Evolutionary conservation across 1,140 invertebrate genomes (phyloP).

Genomic region (Littorina saxatilis): DNA sequence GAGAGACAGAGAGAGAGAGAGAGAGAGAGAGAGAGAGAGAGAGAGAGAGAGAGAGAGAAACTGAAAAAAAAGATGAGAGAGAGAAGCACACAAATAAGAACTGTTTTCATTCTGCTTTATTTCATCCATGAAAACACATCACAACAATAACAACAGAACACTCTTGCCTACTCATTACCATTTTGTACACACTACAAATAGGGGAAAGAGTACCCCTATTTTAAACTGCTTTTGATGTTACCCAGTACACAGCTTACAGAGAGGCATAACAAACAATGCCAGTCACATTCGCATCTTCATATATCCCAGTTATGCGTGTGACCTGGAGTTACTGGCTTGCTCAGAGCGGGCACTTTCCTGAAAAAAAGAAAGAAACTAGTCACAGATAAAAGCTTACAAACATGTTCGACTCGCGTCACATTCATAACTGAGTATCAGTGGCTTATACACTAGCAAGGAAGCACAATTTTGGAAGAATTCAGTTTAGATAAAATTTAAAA

Average conservation of each 20-base stretch:
- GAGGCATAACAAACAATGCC: too few relatives aligned
- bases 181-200: too few relatives aligned
- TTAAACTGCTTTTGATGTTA: not conserved
- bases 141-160: not conserved
- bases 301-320: not conserved
- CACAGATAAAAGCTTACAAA: not conserved
- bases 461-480: too few relatives aligned
- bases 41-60: not conserved
- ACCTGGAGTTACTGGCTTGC: slow-evolving; percentile 21
- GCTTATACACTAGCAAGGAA: too few relatives aligned
- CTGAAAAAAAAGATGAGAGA: not conserved
- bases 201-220: too few relatives aligned
- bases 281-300: not conserved
- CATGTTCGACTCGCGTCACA: too few relatives aligned
- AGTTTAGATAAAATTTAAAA: too few relatives aligned
- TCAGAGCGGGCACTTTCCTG: not conserved
- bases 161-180: not conserved
- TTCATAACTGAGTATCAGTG: too few relatives aligned
- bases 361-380: not conserved
- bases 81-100: not conserved
- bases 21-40: too few relatives aligned
- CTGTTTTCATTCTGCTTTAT: not conserved
- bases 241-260: not conserved
- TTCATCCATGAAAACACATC: not conserved
- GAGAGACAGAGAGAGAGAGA: not conserved